These are phyloP conservation scores for Diorhabda sublineata DNA, from an alignment of 1,140 invertebrate species.

Conservation along the genomic window DNA sequence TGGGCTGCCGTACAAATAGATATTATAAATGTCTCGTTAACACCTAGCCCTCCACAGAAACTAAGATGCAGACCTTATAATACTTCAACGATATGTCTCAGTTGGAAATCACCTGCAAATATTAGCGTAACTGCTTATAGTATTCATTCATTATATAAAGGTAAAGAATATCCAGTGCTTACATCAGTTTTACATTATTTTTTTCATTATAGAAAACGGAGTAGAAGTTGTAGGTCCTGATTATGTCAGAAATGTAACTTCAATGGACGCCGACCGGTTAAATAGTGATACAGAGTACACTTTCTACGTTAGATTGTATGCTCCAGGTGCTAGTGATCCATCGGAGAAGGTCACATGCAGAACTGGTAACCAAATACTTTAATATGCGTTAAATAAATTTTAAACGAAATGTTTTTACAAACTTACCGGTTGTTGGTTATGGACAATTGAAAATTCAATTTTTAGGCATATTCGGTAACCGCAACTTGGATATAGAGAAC, in stretches of 20 bases:
- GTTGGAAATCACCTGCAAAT: conserved; percentile 52
- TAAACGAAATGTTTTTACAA: too few species aligned
- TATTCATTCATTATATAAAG: conserved; percentile 58
- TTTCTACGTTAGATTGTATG: conserved; percentile 61
- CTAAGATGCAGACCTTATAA: conserved; percentile 54
- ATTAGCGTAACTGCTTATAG: conserved; percentile 58
- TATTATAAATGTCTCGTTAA: conserved; percentile 48
- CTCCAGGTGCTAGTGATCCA: conserved; percentile 58
- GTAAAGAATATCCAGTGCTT: conserved; percentile 38
- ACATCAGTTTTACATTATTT: background rate
- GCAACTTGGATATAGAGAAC: conserved; percentile 52
- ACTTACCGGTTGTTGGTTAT: too few species aligned
- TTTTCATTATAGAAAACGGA: conserved; percentile 24
- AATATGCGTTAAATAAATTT: too few species aligned
- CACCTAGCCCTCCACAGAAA: conserved; percentile 55
- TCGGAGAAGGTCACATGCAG: conserved; percentile 57
- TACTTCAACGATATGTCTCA: conserved; percentile 54
- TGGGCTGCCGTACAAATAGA: conserved; percentile 57
- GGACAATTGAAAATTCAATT: background rate
- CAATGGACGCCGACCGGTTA: conserved; percentile 53
- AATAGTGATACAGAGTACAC: conserved; percentile 65
- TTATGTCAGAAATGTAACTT: conserved; percentile 54
- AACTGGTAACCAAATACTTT: conserved; percentile 51
- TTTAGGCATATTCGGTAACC: conserved; percentile 56
- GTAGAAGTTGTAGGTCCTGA: conserved; percentile 52